phyloP scores from a whole-genome alignment of 2,888 invertebrate genomes.

The Ochropacha duplaris region DNA sequence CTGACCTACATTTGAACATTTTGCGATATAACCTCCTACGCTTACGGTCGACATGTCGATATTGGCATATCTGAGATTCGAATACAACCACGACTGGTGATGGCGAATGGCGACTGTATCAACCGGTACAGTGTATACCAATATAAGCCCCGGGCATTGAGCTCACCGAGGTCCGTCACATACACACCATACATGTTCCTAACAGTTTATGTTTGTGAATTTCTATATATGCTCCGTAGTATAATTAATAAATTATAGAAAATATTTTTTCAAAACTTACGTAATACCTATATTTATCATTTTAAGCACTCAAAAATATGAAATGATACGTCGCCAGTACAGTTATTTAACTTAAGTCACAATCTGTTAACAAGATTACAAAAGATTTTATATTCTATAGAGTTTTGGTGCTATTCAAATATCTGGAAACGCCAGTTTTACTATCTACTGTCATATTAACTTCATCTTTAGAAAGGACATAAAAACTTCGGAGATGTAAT shows the following conservation, averaged over 20 bases:
- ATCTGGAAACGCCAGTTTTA: not conserved
- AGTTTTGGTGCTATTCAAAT: constrained; percentile 1
- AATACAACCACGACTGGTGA: constrained; percentile 33
- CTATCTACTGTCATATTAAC: constrained; percentile 12
- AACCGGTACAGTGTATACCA: constrained; percentile 46
- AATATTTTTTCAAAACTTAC: not conserved
- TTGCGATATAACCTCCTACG: constrained; percentile 67
- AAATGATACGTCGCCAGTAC: not conserved
- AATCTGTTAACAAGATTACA: constrained; percentile 5
- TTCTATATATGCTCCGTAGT: not conserved
- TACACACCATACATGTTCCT: constrained; percentile 20
- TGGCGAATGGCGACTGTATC: constrained; percentile 23
- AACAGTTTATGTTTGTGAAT: not conserved
- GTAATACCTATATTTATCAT: not conserved
- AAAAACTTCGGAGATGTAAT: constrained; percentile 33
- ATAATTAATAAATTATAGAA: not conserved
- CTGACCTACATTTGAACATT: constrained; percentile 65
- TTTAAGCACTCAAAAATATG: not conserved
- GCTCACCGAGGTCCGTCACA: constrained; percentile 36
- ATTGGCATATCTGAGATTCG: constrained; percentile 57
- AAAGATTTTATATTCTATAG: constrained; percentile 1
- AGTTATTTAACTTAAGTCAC: not conserved
- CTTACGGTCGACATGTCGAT: constrained; percentile 59
- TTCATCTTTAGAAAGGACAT: constrained; percentile 20
- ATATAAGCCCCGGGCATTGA: constrained; percentile 49